phyloP scores from a whole-genome alignment of 2,797 vertebrate species.

The Pangasius macronema region DNA sequence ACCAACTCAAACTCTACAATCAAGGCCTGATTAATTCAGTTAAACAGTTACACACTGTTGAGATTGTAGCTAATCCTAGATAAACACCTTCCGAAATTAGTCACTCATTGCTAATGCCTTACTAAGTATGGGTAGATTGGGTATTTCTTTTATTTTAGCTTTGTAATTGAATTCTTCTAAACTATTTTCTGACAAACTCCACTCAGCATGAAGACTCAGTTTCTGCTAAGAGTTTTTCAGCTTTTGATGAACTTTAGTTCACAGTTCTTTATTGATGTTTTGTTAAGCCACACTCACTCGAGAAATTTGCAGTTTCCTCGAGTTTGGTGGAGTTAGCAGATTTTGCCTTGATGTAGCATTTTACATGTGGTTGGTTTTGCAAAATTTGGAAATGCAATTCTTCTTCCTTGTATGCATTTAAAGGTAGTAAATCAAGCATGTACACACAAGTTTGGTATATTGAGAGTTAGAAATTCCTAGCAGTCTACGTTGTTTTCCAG shows the following conservation, averaged over 20 bases:
- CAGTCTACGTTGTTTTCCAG: not conserved
- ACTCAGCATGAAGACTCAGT: not conserved
- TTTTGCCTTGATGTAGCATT: not conserved
- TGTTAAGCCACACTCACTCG: not conserved
- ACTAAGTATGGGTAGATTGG: not conserved
- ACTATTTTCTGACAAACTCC: slow-evolving; percentile 11
- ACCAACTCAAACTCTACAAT: slow-evolving; percentile 25
- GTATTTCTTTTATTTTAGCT: not conserved
- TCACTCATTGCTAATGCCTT: slow-evolving; percentile 23
- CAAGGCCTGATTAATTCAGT: slow-evolving; percentile 15
- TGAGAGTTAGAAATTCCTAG: not conserved
- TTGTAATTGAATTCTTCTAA: not conserved
- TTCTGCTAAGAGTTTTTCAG: not conserved
- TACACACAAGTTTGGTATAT: not conserved
- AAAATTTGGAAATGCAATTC: not conserved
- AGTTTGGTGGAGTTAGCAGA: not conserved
- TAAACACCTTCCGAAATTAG: slow-evolving; percentile 6
- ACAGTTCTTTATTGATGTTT: not conserved
- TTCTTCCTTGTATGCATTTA: not conserved
- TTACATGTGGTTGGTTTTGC: not conserved
- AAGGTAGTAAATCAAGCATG: not conserved
- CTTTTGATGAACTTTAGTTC: not conserved
- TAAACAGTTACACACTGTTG: slow-evolving; percentile 24
- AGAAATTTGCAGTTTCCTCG: not conserved
- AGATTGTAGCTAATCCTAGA: slow-evolving; percentile 27